Evolutionary conservation across 2,797 vertebrate species (phyloP), one percentile per base, ranked within the genome.

Genomic region (Pyrocephalus nanus): DNA sequence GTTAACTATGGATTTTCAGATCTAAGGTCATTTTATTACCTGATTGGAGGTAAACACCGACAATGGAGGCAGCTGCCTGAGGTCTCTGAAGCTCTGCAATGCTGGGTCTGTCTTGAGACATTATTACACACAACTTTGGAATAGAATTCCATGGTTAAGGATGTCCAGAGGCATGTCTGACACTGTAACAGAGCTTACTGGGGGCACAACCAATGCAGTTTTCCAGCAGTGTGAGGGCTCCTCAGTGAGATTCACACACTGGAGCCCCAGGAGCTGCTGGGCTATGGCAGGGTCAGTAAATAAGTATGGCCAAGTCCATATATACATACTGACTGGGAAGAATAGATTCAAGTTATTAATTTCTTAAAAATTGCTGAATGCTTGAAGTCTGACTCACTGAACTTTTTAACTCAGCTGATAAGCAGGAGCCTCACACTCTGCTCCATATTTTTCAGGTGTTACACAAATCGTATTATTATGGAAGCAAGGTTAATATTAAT

Each of bases 331-430:
- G 26, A 38, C 21, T 30, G 40, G 32, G 21, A 92, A 79, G 5
- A 19, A 12, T 8, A 65, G 26, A 81, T 65, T 32, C 0, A 0
- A 38, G 26, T 27, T 57, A 8, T 26, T 61, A 15, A 66, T 48
- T 45, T 83, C 25, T 69, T 50, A 11, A 67, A 71, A 48, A 50
- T 27, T 65, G 60, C 61, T 23, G 64, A 71, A 51, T 73, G 21
- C 15, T 64, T 64, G n/a, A 80, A 57, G 21, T 42, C 21, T 81
- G 57, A 48, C 16, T 62, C 0, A 0, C 32, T 65, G 62, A 89
- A 38, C 15, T 29, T 6, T 47, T 78, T 58, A 86, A 73, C 11
- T 58, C 55, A 57, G 13, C 4, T 67, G 19, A 30, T 32, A 53
- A 87, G 17, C 14, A 57, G 36, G 20, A 87, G 6, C 11, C 3